Conservation (phyloP, 2,888 invertebrate genomes). For the Heliothis peltigera region DNA sequence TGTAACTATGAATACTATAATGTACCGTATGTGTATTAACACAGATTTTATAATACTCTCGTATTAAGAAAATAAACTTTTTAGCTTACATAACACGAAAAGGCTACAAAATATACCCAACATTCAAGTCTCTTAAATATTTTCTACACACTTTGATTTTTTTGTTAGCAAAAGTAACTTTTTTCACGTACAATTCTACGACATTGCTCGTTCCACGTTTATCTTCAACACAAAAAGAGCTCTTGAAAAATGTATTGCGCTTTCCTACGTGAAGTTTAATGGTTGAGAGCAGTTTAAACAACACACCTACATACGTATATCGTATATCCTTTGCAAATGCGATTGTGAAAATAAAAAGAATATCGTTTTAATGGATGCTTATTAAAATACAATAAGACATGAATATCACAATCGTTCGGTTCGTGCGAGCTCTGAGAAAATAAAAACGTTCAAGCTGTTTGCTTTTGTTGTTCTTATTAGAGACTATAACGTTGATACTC, state of each 20-base stretch:
- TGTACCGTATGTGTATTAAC: no score
- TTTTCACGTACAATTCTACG: conserved; percentile 53
- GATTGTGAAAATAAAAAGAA: conserved; percentile 20
- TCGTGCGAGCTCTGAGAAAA: conserved; percentile 11
- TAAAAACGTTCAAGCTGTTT: conserved; percentile 19
- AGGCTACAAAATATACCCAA: conserved; percentile 10
- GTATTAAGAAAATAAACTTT: no score
- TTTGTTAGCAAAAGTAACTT: conserved; percentile 51
- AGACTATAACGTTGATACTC: not conserved
- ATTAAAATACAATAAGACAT: conserved; percentile 36
- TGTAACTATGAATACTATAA: no score
- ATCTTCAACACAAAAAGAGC: conserved; percentile 59
- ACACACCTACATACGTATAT: conserved; percentile 15
- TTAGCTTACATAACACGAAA: not conserved
- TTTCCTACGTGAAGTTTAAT: conserved; percentile 58
- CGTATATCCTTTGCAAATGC: conserved; percentile 12
- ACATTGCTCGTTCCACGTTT: conserved; percentile 59
- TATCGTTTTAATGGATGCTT: conserved; percentile 26
- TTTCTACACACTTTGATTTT: conserved; percentile 37
- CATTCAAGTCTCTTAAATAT: conserved; percentile 19
- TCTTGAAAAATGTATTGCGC: conserved; percentile 61
- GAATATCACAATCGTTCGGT: conserved; percentile 27
- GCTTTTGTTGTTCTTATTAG: conserved; percentile 15
- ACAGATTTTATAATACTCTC: no score
- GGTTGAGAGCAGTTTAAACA: conserved; percentile 40